Base-by-base conservation (phyloP, 2,888 invertebrate genomes). In the Lepetodrilus schrolli region DNA sequence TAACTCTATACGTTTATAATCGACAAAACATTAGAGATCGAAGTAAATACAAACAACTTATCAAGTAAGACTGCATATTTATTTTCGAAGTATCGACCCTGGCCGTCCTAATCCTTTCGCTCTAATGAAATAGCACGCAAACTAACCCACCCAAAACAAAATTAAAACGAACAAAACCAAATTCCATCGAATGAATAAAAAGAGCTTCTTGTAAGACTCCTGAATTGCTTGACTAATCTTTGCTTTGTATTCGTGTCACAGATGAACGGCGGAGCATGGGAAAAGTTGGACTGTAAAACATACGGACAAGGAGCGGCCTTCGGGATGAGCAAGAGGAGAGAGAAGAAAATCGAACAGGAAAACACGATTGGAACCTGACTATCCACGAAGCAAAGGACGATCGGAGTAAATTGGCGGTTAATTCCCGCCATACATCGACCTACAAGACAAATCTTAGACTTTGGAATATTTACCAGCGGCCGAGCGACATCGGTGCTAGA, bases 291-390 rank as follows among this genome's bases (percentile, higher is more conserved):
- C 30, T 30, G 34, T 26, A 30, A n/a, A 58, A 58, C 58, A 58
- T 58, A 58, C 58, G 58, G 58, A 58, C 26, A 7, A 58, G 58
- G 58, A 58, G 58, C 58, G 58, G 58, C 30, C 58, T 17, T 34
- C 30, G 58, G 58, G 58, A 58, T 58, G 58, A 58, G 58, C 58
- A 58, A 58, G n/a, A n/a, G n/a, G n/a, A n/a, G n/a, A n/a, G n/a
- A n/a, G n/a, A n/a, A n/a, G n/a, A 58, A 58, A 58, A 58, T 58
- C 58, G 58, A 58, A 58, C 7, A 26, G 58, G 58, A 58, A 58
- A 58, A 58, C 58, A 58, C 26, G 58, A 30, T 34, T 26, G 30
- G 34, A 30, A n/a, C 58, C 58, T 58, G 58, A 58, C 58, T 58
- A 58, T 30, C 58, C 58, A 58, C 34, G 26, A 58, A 58, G 34